phyloP scores from a whole-genome alignment of 2,888 invertebrate genomes.

The Stenurella melanura region DNA sequence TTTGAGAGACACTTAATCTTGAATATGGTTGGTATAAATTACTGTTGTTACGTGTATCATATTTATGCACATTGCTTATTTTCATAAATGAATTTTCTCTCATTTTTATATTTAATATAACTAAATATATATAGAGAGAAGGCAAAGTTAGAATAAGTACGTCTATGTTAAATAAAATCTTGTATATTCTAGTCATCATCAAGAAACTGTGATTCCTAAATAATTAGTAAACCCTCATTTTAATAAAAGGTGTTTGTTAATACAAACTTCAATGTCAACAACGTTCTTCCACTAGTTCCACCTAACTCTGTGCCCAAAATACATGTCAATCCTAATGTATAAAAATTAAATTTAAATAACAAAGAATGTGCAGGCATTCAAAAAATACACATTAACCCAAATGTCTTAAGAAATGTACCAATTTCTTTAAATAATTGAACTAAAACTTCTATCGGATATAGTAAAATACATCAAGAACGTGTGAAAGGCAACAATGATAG shows the following conservation, averaged over 20 bases:
- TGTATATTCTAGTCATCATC: constrained; percentile 1
- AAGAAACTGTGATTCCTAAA: constrained; percentile 53
- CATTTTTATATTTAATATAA: no score
- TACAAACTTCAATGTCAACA: constrained; percentile 66
- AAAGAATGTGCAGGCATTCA: constrained; percentile 59
- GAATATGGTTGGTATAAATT: no score
- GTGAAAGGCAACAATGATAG: constrained; percentile 29
- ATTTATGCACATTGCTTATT: no score
- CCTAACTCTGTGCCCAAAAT: constrained; percentile 59
- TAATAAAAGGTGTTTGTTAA: constrained; percentile 69
- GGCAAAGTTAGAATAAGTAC: no score
- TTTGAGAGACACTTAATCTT: no score
- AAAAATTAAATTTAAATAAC: constrained; percentile 62
- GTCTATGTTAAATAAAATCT: constrained; percentile 51
- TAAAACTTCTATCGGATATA: background rate
- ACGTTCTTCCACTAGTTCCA: constrained; percentile 32
- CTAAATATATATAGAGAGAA: no score
- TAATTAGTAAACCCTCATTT: constrained; percentile 71
- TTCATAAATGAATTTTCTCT: no score
- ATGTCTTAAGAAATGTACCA: constrained; percentile 49
- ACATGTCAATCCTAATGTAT: constrained; percentile 73
- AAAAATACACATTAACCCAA: constrained; percentile 57
- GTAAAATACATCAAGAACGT: background rate
- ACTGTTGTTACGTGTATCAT: no score
- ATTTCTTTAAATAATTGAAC: constrained; percentile 22